Base-by-base conservation (phyloP, 2,113 vertebrate species). In the Ictalurus punctatus region DNA sequence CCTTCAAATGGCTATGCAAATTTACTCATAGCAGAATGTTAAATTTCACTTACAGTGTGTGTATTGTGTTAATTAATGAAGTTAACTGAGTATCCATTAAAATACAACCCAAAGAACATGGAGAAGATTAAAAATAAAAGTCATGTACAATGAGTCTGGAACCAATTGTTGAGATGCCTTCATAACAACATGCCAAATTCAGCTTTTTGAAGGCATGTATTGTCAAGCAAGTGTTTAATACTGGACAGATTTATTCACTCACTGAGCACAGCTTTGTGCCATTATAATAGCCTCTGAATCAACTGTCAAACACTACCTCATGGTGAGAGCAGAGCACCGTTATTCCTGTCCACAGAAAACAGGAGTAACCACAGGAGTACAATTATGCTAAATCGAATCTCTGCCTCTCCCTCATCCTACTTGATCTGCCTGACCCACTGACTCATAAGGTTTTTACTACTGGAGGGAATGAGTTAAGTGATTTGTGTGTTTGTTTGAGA, bases 341-440 rank as follows among this genome's bases (percentile, higher is more conserved):
- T 71, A 58, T 67, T 74, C 37, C 74, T 25, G 21, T 40, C 34
- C 21, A 25, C 12, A 78, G 2, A 25, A 52, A 58, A 74, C 52
- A 69, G 69, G 56, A 65, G 52, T 87, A 87, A 81, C 84, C 87
- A 88, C 86, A 23, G 82, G 30, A 52, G 74, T 69, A 78, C 84
- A 87, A 86, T 88, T 90, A 88, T 71, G 61, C 44, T 90, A 44
- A 88, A 30, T 19, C 19, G 3, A 48, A 21, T 67, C 65, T 79
- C 56, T 65, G 0, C 83, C 23, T 83, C 73, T 79, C 25, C 10
- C 30, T 44, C 67, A 17, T 82, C 16, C 34, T 52, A 56, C 65
- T 37, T 2, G 8, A 63, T 63, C 58, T 85, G 4, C 9, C n/a
- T 56, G 48, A 21, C 6, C 52, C 27, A 71, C 16, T 54, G 65